Evolutionary conservation across 2,113 vertebrate species (phyloP).

Genomic region (Chamaetylas fuelleborni): DNA sequence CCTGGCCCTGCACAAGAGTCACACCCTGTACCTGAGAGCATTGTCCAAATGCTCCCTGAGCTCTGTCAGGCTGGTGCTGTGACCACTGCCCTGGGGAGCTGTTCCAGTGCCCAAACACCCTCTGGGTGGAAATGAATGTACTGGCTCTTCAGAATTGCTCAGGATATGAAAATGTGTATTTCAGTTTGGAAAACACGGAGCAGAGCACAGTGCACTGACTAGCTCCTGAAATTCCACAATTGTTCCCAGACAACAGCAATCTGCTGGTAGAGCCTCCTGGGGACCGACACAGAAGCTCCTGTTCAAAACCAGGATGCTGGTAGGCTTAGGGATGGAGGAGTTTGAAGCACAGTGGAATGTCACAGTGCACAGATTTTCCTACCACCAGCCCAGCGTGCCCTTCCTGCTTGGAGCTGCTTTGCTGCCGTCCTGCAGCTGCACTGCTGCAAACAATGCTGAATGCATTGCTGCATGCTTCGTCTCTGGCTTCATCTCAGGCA

Average conservation of each 20-base stretch:
- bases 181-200: background rate
- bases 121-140: background rate
- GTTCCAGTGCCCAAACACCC: background rate
- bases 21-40: background rate
- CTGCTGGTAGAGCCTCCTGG: background rate
- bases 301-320: background rate
- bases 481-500: background rate
- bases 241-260: background rate
- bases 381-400: fast-evolving
- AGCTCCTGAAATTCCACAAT: background rate
- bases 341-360: background rate
- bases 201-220: background rate
- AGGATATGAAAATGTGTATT: background rate
- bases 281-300: background rate
- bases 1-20: background rate
- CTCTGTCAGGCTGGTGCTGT: background rate
- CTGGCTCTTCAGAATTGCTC: background rate
- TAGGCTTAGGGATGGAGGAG: background rate
- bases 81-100: background rate
- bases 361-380: background rate
- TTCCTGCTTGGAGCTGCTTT: background rate
- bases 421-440: fast-evolving
- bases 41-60: fast-evolving
- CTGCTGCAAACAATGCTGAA: background rate
- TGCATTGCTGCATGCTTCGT: background rate